Evolutionary conservation across 2,888 invertebrate genomes (phyloP), one percentile per base, ranked within the genome.

Genomic region (Nemurella pictetii): DNA sequence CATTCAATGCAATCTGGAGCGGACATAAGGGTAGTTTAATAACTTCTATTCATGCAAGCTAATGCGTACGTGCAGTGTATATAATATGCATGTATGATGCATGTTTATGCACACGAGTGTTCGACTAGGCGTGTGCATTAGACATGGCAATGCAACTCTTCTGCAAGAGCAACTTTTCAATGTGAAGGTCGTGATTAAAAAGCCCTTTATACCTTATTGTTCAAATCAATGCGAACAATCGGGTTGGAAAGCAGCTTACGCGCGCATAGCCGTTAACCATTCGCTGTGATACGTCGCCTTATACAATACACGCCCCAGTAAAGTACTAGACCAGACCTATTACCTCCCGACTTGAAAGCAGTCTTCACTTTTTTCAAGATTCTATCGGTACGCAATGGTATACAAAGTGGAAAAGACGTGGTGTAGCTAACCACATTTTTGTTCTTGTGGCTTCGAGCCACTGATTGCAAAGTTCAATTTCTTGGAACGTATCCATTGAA

Each of bases 391-490:
- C 55, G 9, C 9, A 20, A 55, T 55, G 55, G 55, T 55, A 55
- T 55, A 55, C 20, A 55, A 55, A 55, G 20, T 55, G 55, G 12
- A 15, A 15, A 55, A 12, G 55, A 55, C 55, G 55, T 32, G 4
- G 3, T 3, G 20, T 75, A 26, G 75, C 9, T 27, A 20, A 75
- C 78, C 78, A 78, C 78, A 78, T 78, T 78, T 78, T 30, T 78
- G 78, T 78, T 30, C 12, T n/a, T n/a, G n/a, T n/a, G 28, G 28
- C 78, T n/a, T 29, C 2, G 28, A 30, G 29, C 30, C 28, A n/a
- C 30, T 9, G 78, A 28, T 78, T 30, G 78, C 75, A 75, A 26
- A 75, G 28, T 75, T 78, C n/a, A 78, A 12, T 78, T 78, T 78
- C 78, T 78, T 30, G 30, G 78, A 78, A 30, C 3, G 26, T 27